Base-by-base conservation (phyloP, 2,113 vertebrate genomes). In the Prunella himalayana region DNA sequence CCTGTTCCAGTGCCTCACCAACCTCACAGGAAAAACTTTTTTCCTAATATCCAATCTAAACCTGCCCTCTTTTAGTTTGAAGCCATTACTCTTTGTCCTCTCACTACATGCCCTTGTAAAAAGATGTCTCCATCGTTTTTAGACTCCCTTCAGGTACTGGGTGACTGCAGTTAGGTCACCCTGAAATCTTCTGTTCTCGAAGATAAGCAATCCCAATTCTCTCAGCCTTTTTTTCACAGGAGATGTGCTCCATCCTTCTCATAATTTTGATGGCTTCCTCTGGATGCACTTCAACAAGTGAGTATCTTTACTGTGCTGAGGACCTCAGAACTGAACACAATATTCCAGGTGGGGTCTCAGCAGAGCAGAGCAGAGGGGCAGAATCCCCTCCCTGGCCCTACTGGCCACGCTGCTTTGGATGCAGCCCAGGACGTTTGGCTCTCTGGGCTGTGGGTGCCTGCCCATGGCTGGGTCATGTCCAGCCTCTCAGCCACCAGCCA, bases 371-470 rank as follows among this genome's bases (percentile, higher is more conserved):
- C 13, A 73, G 51, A 30, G 60, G 51, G n/a, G 24, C 28, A 45
- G 33, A 53, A 45, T 53, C 16, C 11, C 30, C 20, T 68, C 53
- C 45, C 53, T 41, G 18, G 20, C 16, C 54, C 47, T 41, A 24
- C n/a, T 53, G 60, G 4, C 45, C 5, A 1, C 1, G 0, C 20
- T 53, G 24, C 70, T 76, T 2, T 61, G 79, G 70, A 7, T 82
- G 61, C 54, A 76, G 51, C 41, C 41, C 61, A 75, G 45, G 47
- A 68, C 39, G 6, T 30, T 12, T 75, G 70, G 30, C 30, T 53
- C 2, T 53, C 45, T 82, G 53, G 45, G 86, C 33, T 75, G 24
- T 0, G 3, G 54, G 54, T 82, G 30, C 39, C 11, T 82, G 30
- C 39, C 11, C 21, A 22, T 35, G 47, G 54, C 61, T 89, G 61